Conservation (phyloP, 2,113 vertebrate genomes). For the Clarias macrocephalus region DNA sequence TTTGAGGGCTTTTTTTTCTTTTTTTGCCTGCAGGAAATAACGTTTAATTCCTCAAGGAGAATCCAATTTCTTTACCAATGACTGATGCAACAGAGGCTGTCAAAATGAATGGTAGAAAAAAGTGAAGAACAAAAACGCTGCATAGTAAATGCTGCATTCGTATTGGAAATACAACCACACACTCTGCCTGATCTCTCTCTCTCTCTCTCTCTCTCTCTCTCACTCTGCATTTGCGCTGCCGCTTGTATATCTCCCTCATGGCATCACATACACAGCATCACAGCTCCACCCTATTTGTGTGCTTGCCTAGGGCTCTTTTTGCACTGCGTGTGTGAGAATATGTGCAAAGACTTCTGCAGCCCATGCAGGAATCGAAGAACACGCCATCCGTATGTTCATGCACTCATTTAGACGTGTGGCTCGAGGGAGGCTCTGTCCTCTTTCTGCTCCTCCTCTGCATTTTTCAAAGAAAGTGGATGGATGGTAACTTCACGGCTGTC, state of each 20-base stretch:
- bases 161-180: background rate
- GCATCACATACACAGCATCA: background rate
- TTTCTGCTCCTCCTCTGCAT: background rate
- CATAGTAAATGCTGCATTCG: background rate
- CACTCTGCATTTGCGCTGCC: background rate
- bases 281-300: slow-evolving; percentile 40
- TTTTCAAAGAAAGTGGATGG: background rate
- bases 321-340: slow-evolving; percentile 31
- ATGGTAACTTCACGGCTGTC: background rate
- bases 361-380: slow-evolving; percentile 30
- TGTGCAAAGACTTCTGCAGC: slow-evolving; percentile 1
- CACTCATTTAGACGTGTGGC: slow-evolving; percentile 40
- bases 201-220: background rate
- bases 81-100: slow-evolving; percentile 32
- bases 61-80: slow-evolving; percentile 8
- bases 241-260: background rate
- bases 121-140: slow-evolving; percentile 1
- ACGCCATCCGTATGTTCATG: slow-evolving; percentile 13
- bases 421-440: slow-evolving; percentile 21
- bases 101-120: slow-evolving; percentile 22
- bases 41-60: slow-evolving; percentile 33
- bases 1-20: background rate
- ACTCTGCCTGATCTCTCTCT: slow-evolving; percentile 18
- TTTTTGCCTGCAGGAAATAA: slow-evolving; percentile 27
- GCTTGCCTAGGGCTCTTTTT: slow-evolving; percentile 42